These are phyloP conservation scores for Nephila pilipes DNA, from an alignment of 1,140 invertebrate genomes.

Conservation along the genomic window DNA sequence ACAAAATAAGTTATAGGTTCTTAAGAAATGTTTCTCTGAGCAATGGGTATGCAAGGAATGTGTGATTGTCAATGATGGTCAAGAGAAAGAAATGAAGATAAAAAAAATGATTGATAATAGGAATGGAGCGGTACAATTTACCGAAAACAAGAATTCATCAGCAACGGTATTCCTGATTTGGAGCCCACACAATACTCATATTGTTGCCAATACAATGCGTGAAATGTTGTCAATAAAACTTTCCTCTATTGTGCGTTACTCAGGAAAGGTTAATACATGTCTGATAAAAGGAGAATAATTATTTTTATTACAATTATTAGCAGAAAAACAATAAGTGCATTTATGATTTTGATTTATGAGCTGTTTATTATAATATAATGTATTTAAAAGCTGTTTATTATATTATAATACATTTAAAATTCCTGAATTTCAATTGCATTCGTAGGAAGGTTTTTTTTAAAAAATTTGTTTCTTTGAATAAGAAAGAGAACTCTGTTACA, in stretches of 20 bases:
- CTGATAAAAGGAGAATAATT: neutral
- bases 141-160: constrained; percentile 3
- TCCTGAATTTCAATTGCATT: too few species aligned
- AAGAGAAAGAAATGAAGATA: neutral
- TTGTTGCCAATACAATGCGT: neutral
- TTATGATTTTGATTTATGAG: too few species aligned
- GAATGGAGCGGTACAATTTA: neutral
- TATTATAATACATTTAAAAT: too few species aligned
- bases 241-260: neutral
- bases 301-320: neutral
- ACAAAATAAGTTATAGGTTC: neutral
- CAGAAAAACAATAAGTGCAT: too few species aligned
- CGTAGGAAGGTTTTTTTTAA: too few species aligned
- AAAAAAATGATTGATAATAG: neutral
- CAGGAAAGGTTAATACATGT: neutral
- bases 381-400: too few species aligned
- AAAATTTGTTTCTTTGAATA: too few species aligned
- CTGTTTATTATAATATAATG: too few species aligned
- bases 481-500: too few species aligned
- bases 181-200: neutral
- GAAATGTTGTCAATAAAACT: neutral
- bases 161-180: neutral
- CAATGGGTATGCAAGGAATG: neutral
- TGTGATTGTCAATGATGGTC: neutral
- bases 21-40: constrained; percentile 1